Percentiles rank a stretch among this genome's conserved stretches.
Conservation (phyloP, 2,797 vertebrate species). For the Thalassophryne amazonica region DNA sequence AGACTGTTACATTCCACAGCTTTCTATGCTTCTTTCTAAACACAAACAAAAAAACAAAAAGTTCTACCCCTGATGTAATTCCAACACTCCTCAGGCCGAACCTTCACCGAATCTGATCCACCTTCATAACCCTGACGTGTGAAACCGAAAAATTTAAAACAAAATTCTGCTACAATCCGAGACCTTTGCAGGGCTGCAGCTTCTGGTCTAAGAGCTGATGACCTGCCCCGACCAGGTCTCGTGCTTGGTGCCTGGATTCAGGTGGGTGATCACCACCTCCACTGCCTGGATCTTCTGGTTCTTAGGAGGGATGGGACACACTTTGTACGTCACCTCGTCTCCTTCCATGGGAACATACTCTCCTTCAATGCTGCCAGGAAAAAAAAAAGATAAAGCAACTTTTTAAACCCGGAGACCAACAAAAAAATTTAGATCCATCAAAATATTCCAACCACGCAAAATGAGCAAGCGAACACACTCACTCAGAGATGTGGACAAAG, state of each 20-base stretch:
- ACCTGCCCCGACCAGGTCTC: slow-evolving; percentile 98
- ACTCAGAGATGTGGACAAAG: slow-evolving; percentile 98
- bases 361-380: slow-evolving; percentile 87
- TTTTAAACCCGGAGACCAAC: background rate
- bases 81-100: background rate
- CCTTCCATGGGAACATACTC: slow-evolving; percentile 97
- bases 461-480: slow-evolving; percentile 59
- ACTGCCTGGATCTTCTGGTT: slow-evolving; percentile 98
- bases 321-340: slow-evolving; percentile 96
- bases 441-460: no score
- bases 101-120: background rate
- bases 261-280: slow-evolving; percentile 94
- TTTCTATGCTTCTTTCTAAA: no score
- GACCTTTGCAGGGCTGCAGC: background rate
- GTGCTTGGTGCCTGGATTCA: slow-evolving; percentile 91
- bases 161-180: background rate
- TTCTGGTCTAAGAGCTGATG: slow-evolving; percentile 85
- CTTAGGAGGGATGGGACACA: slow-evolving; percentile 95
- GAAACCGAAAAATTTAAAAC: slow-evolving; percentile 24
- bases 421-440: no score
- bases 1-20: no score
- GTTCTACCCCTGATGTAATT: background rate
- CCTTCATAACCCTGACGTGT: slow-evolving; percentile 8
- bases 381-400: background rate
- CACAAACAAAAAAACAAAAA: no score